Percentiles rank a stretch among this genome's conserved stretches.
These are phyloP conservation scores for Centropristis striata DNA, from an alignment of 2,113 vertebrate species.

Conservation along the genomic window DNA sequence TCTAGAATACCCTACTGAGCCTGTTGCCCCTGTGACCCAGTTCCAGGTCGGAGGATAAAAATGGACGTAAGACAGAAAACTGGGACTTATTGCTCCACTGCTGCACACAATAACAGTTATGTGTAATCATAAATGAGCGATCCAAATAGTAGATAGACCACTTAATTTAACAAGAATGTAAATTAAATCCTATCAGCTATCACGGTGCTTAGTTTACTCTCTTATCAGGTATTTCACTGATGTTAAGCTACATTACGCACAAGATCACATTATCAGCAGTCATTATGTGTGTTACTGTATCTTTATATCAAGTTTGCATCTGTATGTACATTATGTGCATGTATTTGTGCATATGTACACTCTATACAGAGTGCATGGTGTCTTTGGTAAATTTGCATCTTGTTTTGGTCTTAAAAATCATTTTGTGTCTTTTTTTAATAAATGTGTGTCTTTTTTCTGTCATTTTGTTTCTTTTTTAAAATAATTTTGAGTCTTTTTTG, in stretches of 20 bases:
- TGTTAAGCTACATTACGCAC: conserved; percentile 46
- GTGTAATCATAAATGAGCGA: background rate
- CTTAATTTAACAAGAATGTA: conserved; percentile 42
- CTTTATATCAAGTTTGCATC: conserved; percentile 3
- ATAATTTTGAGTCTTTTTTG: no score
- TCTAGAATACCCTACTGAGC: no score
- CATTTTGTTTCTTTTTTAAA: no score
- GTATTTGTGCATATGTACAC: background rate
- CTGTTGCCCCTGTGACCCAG: no score
- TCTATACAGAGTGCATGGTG: background rate
- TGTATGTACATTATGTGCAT: background rate
- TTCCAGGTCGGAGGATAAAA: no score
- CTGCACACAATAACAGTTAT: background rate
- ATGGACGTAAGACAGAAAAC: no score
- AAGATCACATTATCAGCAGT: conserved; percentile 36
- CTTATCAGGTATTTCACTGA: conserved; percentile 39
- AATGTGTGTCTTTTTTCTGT: no score
- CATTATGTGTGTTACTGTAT: conserved; percentile 18
- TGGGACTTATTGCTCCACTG: background rate
- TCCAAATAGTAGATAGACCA: background rate
- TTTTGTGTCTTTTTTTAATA: no score
- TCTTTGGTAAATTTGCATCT: no score
- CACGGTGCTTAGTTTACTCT: conserved; percentile 1
- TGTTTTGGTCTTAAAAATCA: no score
- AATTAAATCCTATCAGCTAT: conserved; percentile 49